phyloP scores from a whole-genome alignment of 2,797 vertebrate genomes.

The Yasuhikotakia modesta region DNA sequence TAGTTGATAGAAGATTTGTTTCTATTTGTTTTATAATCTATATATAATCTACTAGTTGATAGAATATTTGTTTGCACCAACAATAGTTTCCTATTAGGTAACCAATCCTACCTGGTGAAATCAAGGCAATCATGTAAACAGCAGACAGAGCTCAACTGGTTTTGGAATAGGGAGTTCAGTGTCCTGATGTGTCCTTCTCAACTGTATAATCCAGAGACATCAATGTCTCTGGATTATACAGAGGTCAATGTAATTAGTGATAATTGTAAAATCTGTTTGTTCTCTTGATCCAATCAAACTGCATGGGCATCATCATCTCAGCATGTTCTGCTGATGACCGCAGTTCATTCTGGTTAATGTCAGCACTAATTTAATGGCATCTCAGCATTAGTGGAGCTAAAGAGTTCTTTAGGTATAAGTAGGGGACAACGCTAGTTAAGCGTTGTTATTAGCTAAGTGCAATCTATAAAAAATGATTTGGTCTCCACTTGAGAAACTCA shows the following conservation, averaged over 20 bases:
- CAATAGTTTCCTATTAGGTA: too few relatives aligned
- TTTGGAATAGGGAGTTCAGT: background rate
- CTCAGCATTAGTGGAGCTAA: background rate
- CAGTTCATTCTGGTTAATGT: slow-evolving; percentile 35
- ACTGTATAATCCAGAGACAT: slow-evolving; percentile 40
- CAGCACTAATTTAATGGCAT: slow-evolving; percentile 42
- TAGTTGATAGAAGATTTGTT: too few relatives aligned
- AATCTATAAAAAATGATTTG: background rate
- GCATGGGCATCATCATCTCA: background rate
- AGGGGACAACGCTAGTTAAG: background rate
- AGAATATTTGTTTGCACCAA: too few relatives aligned
- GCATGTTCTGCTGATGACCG: background rate
- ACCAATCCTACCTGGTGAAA: too few relatives aligned
- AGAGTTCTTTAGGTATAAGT: slow-evolving; percentile 12
- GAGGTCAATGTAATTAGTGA: slow-evolving; percentile 43
- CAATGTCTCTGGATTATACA: background rate
- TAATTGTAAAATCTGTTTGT: slow-evolving; percentile 50
- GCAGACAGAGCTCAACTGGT: too few relatives aligned
- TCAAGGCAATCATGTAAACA: too few relatives aligned
- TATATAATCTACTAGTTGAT: too few relatives aligned
- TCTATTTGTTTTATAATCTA: too few relatives aligned
- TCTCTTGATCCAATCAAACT: slow-evolving; percentile 12
- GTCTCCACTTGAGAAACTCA: background rate
- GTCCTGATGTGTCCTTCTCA: slow-evolving; percentile 22
- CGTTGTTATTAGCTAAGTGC: background rate